Base-by-base conservation (phyloP, 2,113 vertebrate species). In the Delphinus delphis region DNA sequence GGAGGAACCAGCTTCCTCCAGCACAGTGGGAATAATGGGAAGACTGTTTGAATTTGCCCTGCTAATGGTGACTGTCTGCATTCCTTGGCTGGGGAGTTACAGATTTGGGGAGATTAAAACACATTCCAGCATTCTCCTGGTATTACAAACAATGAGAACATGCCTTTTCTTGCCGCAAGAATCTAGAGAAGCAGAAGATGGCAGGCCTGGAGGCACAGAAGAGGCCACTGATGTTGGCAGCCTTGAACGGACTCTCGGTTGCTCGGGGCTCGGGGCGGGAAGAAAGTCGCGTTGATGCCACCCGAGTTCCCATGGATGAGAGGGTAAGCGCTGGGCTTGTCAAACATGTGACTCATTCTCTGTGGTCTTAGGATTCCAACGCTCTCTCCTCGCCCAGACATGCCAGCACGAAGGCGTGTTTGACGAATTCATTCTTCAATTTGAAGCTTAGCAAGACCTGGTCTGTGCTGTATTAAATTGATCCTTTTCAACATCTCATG, bases 151-250 rank as follows among this genome's bases (percentile, higher is more conserved):
- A 98, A 98, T 98, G 98, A 98, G 99, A 99, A 99, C 97, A 93
- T 99, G 98, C 99, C 98, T 98, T 99, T 99, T 99, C 98, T 99
- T 99, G 98, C 98, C 98, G 90, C 99, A 99, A 99, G 99, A 99
- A 99, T 97, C 99, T 99, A 98, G 99, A 99, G 98, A 99, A 99
- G 97, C 99, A 99, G 99, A 99, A 99, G 99, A 99, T 99, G 99
- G 99, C 99, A 31, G 98, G 98, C 95, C 99, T 99, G 98, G 99
- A 99, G 98, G 99, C 99, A 23, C 99, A 99, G 98, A 99, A 99
- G 99, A 99, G 99, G 95, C 99, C 99, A 38, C 98, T 99, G 98
- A 99, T 99, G 99, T 98, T 99, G 99, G 99, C 99, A 60, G 99
- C 99, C 2, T 97, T 99, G 96, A 99, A 99, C 31, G 99, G 99